Base-by-base conservation (phyloP, 2,797 vertebrate genomes). In the Coracias cyanogaster region DNA sequence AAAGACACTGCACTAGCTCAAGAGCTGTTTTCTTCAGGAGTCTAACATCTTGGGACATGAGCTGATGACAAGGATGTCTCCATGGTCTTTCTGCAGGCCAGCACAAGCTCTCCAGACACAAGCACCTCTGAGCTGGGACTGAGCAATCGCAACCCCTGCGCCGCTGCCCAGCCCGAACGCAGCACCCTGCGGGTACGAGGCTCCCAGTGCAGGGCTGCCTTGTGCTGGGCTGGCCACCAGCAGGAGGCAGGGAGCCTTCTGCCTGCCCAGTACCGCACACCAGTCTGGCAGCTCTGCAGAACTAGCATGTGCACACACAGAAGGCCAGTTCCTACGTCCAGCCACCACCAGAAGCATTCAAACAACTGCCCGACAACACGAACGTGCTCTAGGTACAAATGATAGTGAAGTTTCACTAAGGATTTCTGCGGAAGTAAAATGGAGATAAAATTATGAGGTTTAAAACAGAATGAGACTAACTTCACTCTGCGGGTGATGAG, bases 301-400 rank as follows among this genome's bases (percentile, higher is more conserved):
- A 10, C 18, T 4, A 10, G 22, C 0, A 2, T 4, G 26, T 1
- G 10, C 41, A 49, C 13, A 3, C 19, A 5, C 26, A 22, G 17
- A 64, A 8, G 29, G 16, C 22, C 55, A 17, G 9, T 48, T 51
- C 54, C 19, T 9, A 25, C 35, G 39, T n/a, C 64, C 82, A 71
- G 22, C 31, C 55, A 41, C 45, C 71, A 70, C 41, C 41, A 43
- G 29, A 35, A 58, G n/a, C 4, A 0, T 41, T 46, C 37, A 14
- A 5, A 25, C 51, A 31, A 65, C 33, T 12, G 39, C 46, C 24
- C 12, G 24, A 22, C 41, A 61, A 48, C 46, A 49, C 2, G 0
- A n/a, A 48, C 0, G 1, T 6, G 54, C 43, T 52, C 67, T 18
- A 41, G 26, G 37, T 25, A 57, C n/a, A 15, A 0, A 2, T 1